Percentiles rank a stretch among this genome's conserved stretches.
phyloP scores from a whole-genome alignment of 2,797 vertebrate species.

The Nannoperca obscura region DNA sequence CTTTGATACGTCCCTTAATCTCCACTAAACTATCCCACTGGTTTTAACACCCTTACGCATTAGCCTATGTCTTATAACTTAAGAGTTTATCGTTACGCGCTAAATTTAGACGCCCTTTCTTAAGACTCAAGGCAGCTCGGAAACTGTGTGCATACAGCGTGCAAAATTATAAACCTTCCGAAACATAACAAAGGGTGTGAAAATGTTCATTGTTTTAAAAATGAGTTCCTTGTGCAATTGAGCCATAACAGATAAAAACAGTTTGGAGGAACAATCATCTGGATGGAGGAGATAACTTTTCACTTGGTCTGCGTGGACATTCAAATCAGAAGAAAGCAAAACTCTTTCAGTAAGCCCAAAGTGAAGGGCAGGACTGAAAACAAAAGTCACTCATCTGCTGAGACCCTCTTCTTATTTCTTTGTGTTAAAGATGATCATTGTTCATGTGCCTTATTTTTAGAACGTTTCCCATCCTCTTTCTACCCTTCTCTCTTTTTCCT shows the following conservation, averaged over 20 bases:
- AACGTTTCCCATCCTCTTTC: conserved; percentile 54
- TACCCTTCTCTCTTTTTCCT: conserved; percentile 41
- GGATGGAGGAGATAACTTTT: conserved; percentile 53
- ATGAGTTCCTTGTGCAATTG: conserved; percentile 26
- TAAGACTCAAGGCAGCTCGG: conserved; percentile 76
- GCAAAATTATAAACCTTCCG: conserved; percentile 65
- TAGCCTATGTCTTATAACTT: conserved; percentile 84
- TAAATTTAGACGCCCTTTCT: conserved; percentile 80
- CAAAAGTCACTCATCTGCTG: conserved; percentile 73
- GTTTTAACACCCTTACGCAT: conserved; percentile 81
- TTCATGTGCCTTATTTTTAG: conserved; percentile 81
- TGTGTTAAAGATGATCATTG: conserved; percentile 76
- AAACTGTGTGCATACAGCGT: conserved; percentile 51
- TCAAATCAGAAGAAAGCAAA: conserved; percentile 39
- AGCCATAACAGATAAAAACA: conserved; percentile 59
- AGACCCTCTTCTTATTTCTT: conserved; percentile 63
- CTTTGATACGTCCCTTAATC: conserved; percentile 81
- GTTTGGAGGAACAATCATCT: conserved; percentile 43
- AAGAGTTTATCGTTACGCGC: conserved; percentile 80
- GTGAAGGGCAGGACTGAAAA: conserved; percentile 52
- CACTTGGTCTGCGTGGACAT: conserved; percentile 30
- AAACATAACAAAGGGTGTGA: conserved; percentile 61
- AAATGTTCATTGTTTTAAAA: conserved; percentile 74
- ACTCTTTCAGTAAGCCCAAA: conserved; percentile 14
- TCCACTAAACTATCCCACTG: conserved; percentile 82